Evolutionary conservation across 2,113 vertebrate species (phyloP).

Genomic region (Toxotes jaculatrix): DNA sequence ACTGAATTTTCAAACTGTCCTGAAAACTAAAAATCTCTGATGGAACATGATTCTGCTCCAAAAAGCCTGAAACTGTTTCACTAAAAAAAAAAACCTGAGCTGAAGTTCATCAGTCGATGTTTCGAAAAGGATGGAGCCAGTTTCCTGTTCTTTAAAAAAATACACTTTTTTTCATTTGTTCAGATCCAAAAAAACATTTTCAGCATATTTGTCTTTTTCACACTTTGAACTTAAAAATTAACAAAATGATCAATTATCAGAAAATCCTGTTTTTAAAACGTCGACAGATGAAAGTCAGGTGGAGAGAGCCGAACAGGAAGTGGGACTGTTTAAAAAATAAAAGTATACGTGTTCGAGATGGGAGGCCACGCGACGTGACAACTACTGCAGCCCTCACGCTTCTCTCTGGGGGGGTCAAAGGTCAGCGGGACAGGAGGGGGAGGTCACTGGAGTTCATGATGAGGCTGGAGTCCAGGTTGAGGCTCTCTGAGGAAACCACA

Average conservation of each 20-base stretch:
- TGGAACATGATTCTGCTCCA: background rate
- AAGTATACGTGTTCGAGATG: background rate
- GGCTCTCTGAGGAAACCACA: constrained; percentile 85
- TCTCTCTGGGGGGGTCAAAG: constrained; percentile 20
- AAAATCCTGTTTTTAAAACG: no score
- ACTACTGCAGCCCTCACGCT: background rate
- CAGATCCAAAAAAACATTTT: no score
- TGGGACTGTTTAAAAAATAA: background rate
- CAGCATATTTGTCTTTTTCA: no score
- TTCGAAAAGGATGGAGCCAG: no score
- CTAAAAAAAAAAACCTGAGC: background rate
- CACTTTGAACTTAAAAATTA: no score
- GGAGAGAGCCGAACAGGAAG: background rate
- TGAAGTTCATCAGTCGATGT: background rate
- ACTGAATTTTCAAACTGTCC: background rate
- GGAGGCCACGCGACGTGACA: background rate
- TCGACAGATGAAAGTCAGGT: background rate
- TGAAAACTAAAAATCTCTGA: background rate
- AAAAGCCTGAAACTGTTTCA: background rate
- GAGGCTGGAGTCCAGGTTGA: constrained; percentile 91
- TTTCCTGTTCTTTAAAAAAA: no score
- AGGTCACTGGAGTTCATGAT: constrained; percentile 90
- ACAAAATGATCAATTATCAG: no score
- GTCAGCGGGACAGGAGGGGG: constrained; percentile 86
- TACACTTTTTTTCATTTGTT: no score